Conservation (phyloP, 2,797 vertebrate species). For the Sarcoramphus papa region DNA sequence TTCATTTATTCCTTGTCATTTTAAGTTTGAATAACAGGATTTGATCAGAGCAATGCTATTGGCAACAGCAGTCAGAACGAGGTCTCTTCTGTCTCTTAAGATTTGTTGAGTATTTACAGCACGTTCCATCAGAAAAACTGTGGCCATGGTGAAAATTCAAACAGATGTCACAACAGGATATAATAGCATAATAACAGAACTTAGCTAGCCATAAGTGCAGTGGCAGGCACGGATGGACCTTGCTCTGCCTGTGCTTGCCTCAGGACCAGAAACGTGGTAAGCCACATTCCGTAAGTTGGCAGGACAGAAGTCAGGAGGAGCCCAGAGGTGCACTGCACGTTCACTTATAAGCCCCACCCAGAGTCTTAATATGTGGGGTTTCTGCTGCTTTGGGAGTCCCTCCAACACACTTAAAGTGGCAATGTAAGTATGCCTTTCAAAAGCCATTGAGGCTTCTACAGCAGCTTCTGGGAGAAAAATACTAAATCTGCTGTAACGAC, state of each 20-base stretch:
- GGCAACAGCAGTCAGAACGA: not conserved
- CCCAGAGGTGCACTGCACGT: accelerated
- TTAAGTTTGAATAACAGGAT: not conserved
- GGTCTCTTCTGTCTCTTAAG: not conserved
- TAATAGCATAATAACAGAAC: not conserved
- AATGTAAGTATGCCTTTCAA: not conserved
- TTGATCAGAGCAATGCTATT: not conserved
- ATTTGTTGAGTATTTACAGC: not conserved
- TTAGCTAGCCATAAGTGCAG: not conserved
- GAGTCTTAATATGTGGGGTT: not conserved
- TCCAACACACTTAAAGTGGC: not conserved
- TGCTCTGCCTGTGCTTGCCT: not conserved
- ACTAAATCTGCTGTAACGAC: not conserved
- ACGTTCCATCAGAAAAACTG: not conserved
- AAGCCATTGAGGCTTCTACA: not conserved
- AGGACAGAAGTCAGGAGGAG: not conserved
- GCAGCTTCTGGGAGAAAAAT: not conserved
- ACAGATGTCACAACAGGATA: not conserved
- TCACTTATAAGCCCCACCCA: not conserved
- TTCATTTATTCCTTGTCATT: not conserved
- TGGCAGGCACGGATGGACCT: accelerated
- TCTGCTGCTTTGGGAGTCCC: not conserved
- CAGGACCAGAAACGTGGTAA: accelerated
- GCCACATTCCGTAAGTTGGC: accelerated
- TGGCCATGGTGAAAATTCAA: not conserved